A percentile compares a stretch with the other conserved stretches of the same genome.
phyloP scores from a whole-genome alignment of 2,797 vertebrate species.

The Myotis vivesi region DNA sequence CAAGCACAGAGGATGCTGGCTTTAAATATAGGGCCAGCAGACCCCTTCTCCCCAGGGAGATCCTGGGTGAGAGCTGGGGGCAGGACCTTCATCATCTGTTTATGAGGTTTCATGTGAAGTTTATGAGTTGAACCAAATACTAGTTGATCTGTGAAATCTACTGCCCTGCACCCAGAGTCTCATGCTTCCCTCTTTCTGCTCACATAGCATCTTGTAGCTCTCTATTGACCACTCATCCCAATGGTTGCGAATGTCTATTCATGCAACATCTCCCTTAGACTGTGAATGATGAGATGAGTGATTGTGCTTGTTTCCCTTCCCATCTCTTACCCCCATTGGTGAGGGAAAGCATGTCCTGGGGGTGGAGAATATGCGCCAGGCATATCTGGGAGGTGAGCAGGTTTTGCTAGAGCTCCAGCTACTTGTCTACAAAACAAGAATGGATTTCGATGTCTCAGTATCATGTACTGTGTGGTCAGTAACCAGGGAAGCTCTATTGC shows the following conservation, averaged over 20 bases:
- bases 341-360: neutral
- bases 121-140: neutral
- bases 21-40: neutral
- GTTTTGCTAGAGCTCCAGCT: neutral
- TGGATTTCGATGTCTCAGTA: neutral
- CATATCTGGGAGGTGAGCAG: neutral
- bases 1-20: neutral
- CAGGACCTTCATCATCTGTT: neutral
- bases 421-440: neutral
- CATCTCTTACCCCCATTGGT: neutral
- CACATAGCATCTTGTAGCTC: neutral
- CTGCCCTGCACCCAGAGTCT: neutral
- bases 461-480: neutral
- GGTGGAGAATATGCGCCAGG: neutral
- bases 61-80: neutral
- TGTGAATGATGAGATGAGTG: neutral
- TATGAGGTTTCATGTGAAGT: neutral
- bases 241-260: neutral
- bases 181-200: neutral
- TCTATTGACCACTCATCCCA: neutral
- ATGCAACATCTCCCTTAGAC: neutral
- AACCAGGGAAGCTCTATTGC: neutral
- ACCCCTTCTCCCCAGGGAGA: neutral
- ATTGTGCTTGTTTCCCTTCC: neutral
- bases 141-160: neutral